Percentiles rank a stretch among this genome's conserved stretches.
phyloP scores from a whole-genome alignment of 37 sponge, comb jelly and placozoan genomes.

The Diacarnus erythraeanus region DNA sequence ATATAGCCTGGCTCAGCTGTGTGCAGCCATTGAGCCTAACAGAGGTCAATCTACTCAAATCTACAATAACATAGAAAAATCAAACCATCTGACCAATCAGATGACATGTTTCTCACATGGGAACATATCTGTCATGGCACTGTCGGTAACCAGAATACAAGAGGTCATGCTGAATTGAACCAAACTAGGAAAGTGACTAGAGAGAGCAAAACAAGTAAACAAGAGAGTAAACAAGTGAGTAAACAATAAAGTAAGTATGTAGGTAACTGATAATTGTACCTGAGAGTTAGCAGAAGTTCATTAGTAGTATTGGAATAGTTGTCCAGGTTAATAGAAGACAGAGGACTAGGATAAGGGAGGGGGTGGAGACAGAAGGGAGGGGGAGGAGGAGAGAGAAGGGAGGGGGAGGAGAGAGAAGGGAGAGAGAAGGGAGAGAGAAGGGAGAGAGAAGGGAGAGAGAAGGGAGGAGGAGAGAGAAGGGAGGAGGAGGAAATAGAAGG shows the following conservation, averaged over 20 bases:
- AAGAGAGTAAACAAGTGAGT: no score
- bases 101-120: conserved; percentile 68
- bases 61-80: conserved; percentile 5
- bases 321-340: conserved; percentile 34
- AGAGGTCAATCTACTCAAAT: conserved; percentile 27
- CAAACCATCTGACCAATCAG: no score
- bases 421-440: not conserved
- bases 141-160: conserved; percentile 57
- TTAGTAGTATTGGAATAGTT: conserved; percentile 57
- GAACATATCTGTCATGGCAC: conserved; percentile 28
- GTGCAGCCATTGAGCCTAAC: conserved; percentile 56
- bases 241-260: no score
- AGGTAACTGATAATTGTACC: conserved; percentile 14
- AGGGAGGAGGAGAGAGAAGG: no score
- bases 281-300: conserved; percentile 33
- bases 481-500: no score
- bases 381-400: not conserved
- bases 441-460: no score
- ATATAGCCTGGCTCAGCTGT: conserved; percentile 45
- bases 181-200: conserved; percentile 35
- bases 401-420: not conserved
- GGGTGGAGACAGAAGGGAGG: not conserved
- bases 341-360: conserved; percentile 30
- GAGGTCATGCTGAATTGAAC: conserved; percentile 40
- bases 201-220: no score